Percentiles rank a stretch among this genome's conserved stretches.
phyloP scores from a whole-genome alignment of 2,888 invertebrate species.

The Plebejus anna region DNA sequence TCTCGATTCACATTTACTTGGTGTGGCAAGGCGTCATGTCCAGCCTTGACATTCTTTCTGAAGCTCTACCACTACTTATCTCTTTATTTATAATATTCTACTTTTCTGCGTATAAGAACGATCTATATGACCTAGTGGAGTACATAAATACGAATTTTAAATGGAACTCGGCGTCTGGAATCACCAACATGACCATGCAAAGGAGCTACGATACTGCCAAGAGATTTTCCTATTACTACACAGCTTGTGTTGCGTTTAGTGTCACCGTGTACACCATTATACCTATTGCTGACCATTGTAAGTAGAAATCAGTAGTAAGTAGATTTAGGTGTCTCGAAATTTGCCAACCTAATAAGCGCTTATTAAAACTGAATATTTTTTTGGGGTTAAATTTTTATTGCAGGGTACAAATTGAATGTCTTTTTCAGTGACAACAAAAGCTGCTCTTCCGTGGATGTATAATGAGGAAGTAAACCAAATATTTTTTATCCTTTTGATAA shows the following conservation, averaged over 20 bases:
- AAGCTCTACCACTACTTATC: slow-evolving; percentile 55
- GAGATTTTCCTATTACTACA: slow-evolving; percentile 60
- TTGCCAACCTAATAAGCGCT: too few species aligned
- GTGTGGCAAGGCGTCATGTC: slow-evolving; percentile 62
- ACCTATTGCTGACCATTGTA: slow-evolving; percentile 58
- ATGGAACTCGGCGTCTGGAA: slow-evolving; percentile 60
- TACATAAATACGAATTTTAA: slow-evolving; percentile 61
- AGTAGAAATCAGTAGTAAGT: slow-evolving; percentile 43
- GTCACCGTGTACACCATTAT: slow-evolving; percentile 58
- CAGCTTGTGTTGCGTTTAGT: slow-evolving; percentile 63
- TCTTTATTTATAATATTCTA: slow-evolving; percentile 58
- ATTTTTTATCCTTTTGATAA: neutral
- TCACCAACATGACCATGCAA: slow-evolving; percentile 69
- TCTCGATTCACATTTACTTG: slow-evolving; percentile 53
- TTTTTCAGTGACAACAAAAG: slow-evolving; percentile 3
- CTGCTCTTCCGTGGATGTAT: slow-evolving; percentile 13
- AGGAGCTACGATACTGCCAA: slow-evolving; percentile 53
- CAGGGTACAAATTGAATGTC: too few species aligned
- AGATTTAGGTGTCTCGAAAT: neutral
- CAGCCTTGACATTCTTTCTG: slow-evolving; percentile 57
- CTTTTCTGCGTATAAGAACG: slow-evolving; percentile 51
- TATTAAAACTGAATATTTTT: too few species aligned
- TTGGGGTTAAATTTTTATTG: too few species aligned
- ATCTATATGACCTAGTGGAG: slow-evolving; percentile 52
- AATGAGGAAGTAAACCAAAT: neutral